Evolutionary conservation across 2,113 vertebrate genomes (phyloP).

Genomic region (Cranoglanis bouderius): DNA sequence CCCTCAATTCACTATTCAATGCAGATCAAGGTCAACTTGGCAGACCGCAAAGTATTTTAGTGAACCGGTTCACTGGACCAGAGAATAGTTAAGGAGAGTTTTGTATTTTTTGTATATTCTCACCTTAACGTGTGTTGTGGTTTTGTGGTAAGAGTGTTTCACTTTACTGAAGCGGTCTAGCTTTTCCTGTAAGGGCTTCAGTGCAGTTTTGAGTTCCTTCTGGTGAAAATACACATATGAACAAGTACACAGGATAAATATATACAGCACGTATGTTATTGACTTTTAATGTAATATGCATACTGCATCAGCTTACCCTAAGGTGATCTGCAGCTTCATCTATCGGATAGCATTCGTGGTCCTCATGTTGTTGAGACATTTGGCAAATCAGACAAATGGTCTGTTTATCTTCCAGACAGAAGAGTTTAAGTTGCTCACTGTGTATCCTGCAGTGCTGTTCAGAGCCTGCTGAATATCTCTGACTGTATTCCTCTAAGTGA

Average conservation of each 20-base stretch:
- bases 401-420: conserved; percentile 57
- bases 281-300: background rate
- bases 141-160: conserved; percentile 23
- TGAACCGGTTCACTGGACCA: background rate
- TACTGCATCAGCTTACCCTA: conserved; percentile 22
- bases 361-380: conserved; percentile 23
- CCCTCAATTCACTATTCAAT: background rate
- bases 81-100: background rate
- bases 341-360: conserved; percentile 47
- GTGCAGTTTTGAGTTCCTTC: conserved; percentile 6
- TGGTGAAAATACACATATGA: background rate
- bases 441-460: conserved; percentile 50
- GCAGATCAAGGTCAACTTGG: background rate
- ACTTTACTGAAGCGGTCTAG: background rate
- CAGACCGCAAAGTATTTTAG: background rate
- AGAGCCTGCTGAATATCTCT: background rate
- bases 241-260: background rate
- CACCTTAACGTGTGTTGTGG: conserved; percentile 23
- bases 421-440: conserved; percentile 39
- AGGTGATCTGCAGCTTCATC: background rate
- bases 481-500: conserved; percentile 4
- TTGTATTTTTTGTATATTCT: background rate
- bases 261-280: background rate
- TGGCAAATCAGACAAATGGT: conserved; percentile 58
- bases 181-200: conserved; percentile 26